Evolutionary conservation across 2,888 invertebrate species (phyloP).

Genomic region (Nipponacmea schrenckii): DNA sequence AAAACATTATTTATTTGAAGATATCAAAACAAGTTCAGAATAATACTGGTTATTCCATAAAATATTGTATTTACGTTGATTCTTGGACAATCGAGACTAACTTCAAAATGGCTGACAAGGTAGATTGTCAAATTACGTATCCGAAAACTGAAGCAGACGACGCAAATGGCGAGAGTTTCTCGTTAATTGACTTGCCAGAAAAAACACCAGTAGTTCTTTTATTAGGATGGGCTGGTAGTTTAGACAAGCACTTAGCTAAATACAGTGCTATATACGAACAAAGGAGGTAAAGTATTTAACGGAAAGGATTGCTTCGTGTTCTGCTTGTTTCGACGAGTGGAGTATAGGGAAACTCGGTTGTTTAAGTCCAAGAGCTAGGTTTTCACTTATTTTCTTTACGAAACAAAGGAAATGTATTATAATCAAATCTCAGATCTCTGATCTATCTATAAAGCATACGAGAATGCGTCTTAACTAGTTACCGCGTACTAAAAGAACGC

Average conservation of each 20-base stretch:
- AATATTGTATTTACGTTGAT: not conserved
- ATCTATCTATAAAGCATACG: too few species aligned
- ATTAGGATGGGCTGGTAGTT: slow-evolving; percentile 84
- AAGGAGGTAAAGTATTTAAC: slow-evolving; percentile 73
- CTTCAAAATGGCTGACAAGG: slow-evolving; percentile 42
- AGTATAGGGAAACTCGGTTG: too few species aligned
- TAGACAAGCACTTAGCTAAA: slow-evolving; percentile 81
- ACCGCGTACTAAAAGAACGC: too few species aligned
- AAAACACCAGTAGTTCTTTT: slow-evolving; percentile 76
- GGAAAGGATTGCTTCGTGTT: too few species aligned
- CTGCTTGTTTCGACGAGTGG: too few species aligned
- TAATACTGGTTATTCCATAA: slow-evolving; percentile 1
- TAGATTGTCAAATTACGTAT: slow-evolving; percentile 58
- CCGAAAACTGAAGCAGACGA: slow-evolving; percentile 39
- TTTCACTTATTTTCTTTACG: too few species aligned
- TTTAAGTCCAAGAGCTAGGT: too few species aligned
- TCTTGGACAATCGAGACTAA: not conserved
- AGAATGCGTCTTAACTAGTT: too few species aligned
- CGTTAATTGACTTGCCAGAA: slow-evolving; percentile 34
- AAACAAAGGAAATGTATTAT: too few species aligned
- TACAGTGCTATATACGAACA: slow-evolving; percentile 83
- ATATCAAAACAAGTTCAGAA: not conserved
- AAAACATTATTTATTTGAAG: not conserved
- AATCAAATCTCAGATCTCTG: too few species aligned
- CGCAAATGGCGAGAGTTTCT: slow-evolving; percentile 28